A percentile compares a stretch with the other conserved stretches of the same genome.
These are phyloP conservation scores for Orthosia gracilis DNA, from an alignment of 2,888 invertebrate genomes.

Conservation along the genomic window DNA sequence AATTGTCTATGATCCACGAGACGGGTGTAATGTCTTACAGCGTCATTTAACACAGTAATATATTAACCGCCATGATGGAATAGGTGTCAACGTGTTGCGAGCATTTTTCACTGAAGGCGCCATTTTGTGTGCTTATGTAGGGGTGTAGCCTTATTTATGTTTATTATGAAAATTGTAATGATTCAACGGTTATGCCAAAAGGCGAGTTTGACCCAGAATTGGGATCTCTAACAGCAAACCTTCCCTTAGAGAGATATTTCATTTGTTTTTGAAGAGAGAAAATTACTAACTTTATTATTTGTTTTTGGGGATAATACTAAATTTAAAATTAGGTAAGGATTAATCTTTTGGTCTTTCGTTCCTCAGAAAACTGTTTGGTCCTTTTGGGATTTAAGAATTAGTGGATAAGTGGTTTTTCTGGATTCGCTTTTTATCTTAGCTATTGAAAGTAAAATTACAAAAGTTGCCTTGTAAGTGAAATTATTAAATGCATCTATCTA, in stretches of 20 bases:
- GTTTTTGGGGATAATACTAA: background rate
- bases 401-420: background rate
- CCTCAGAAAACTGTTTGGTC: background rate
- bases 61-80: slow-evolving; percentile 37
- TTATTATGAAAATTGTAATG: background rate
- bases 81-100: slow-evolving; percentile 24
- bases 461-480: too few relatives aligned
- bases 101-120: slow-evolving; percentile 37
- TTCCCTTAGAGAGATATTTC: too few relatives aligned
- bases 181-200: background rate
- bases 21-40: slow-evolving; percentile 44
- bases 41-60: slow-evolving; percentile 41
- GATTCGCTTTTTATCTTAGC: too few relatives aligned
- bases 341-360: background rate
- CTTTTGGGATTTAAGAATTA: background rate
- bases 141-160: background rate
- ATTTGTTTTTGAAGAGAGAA: background rate
- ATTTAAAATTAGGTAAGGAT: background rate
- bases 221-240: too few relatives aligned
- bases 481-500: too few relatives aligned
- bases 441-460: too few relatives aligned
- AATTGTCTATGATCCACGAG: slow-evolving; percentile 29
- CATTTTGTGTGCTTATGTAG: slow-evolving; percentile 24
- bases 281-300: background rate
- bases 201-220: too few relatives aligned